These are phyloP conservation scores for Idaea straminata DNA, from an alignment of 2,888 invertebrate species.

Conservation along the genomic window DNA sequence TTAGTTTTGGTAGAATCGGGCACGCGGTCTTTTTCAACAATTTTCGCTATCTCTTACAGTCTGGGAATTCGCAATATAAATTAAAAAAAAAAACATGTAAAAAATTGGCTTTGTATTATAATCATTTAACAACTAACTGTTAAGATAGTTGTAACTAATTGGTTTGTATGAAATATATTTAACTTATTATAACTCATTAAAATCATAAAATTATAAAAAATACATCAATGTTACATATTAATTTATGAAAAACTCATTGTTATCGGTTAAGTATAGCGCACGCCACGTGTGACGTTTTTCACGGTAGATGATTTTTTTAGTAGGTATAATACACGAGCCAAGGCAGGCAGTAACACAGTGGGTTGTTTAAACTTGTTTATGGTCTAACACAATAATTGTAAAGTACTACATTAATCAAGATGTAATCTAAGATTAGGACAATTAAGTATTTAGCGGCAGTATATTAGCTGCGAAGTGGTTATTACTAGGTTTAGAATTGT, in stretches of 20 bases:
- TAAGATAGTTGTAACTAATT: no score
- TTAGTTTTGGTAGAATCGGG: no score
- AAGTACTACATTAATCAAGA: background rate
- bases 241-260: slow-evolving; percentile 46
- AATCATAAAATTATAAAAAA: slow-evolving; percentile 7
- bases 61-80: no score
- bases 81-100: no score
- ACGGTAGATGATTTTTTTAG: slow-evolving; percentile 32
- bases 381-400: background rate
- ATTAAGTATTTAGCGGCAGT: background rate
- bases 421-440: background rate
- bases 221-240: slow-evolving; percentile 45
- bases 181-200: no score
- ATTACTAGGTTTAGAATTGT: no score
- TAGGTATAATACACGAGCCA: slow-evolving; percentile 11
- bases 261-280: slow-evolving; percentile 54
- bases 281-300: slow-evolving; percentile 49
- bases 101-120: no score
- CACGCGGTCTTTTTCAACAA: no score
- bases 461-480: background rate
- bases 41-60: no score
- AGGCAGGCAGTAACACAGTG: slow-evolving; percentile 2
- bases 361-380: background rate
- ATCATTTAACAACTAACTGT: no score
- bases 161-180: no score